Evolutionary conservation across 2,888 invertebrate species (phyloP).

Genomic region (Blomia tropicalis): DNA sequence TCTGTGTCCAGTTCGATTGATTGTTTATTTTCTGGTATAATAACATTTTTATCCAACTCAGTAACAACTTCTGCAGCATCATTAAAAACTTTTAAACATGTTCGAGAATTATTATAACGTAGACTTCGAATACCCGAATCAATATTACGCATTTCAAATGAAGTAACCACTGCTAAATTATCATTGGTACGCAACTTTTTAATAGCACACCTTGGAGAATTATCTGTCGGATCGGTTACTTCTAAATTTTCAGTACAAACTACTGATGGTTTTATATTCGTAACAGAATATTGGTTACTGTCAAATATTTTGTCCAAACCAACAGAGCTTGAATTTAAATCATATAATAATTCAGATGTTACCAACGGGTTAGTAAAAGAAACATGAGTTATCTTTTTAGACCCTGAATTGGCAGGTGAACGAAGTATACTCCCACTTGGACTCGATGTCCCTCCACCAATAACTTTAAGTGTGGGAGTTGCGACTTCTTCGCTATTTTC

Average conservation of each 20-base stretch:
- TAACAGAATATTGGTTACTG: too few relatives aligned
- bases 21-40: too few relatives aligned
- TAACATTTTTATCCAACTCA: too few relatives aligned
- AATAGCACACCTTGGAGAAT: neutral
- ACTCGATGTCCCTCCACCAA: neutral
- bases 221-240: neutral
- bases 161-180: neutral
- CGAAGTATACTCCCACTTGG: neutral
- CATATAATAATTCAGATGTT: neutral
- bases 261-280: too few relatives aligned
- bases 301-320: neutral
- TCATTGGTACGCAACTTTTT: neutral
- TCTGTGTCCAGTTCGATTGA: too few relatives aligned
- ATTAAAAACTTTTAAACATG: neutral
- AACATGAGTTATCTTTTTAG: too few relatives aligned
- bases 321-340: neutral
- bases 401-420: neutral
- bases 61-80: too few relatives aligned
- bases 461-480: neutral
- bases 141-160: neutral
- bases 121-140: neutral
- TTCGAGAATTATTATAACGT: neutral
- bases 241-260: neutral
- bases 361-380: conserved; percentile 6
- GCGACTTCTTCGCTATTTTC: neutral